Conservation (phyloP, 2,888 invertebrate species). For the Amblyteles armatorius region DNA sequence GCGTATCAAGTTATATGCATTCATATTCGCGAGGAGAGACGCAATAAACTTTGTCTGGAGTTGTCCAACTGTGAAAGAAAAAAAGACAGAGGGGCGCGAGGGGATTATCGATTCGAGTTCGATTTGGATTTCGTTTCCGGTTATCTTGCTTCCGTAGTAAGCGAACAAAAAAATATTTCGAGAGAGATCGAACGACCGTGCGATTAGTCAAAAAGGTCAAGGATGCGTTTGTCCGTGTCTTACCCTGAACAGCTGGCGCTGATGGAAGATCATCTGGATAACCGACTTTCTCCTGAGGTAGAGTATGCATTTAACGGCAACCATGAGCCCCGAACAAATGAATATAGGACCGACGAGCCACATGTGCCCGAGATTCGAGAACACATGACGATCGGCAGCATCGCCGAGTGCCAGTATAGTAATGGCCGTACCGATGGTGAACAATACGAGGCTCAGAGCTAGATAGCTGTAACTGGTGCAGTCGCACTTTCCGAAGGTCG, state of each 20-base stretch:
- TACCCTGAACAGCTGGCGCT: slow-evolving; percentile 88
- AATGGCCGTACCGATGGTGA: slow-evolving; percentile 88
- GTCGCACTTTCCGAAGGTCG: slow-evolving; percentile 88
- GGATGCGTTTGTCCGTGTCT: slow-evolving; percentile 75
- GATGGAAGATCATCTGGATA: slow-evolving; percentile 88
- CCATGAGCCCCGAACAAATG: slow-evolving; percentile 89
- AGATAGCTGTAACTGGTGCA: slow-evolving; percentile 89
- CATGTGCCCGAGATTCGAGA: slow-evolving; percentile 88
- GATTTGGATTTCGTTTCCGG: neutral
- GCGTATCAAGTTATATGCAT: neutral
- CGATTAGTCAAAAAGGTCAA: slow-evolving; percentile 29
- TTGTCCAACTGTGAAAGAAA: neutral
- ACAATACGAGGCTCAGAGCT: slow-evolving; percentile 87
- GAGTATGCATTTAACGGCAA: slow-evolving; percentile 89
- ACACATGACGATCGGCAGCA: slow-evolving; percentile 86
- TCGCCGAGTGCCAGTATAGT: slow-evolving; percentile 88
- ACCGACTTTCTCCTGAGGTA: slow-evolving; percentile 89
- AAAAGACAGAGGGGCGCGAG: neutral
- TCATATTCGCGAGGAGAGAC: neutral
- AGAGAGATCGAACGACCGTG: slow-evolving; percentile 12
- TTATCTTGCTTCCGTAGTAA: neutral
- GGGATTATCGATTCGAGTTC: neutral
- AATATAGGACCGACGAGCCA: slow-evolving; percentile 89
- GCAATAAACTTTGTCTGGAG: slow-evolving; percentile 16
- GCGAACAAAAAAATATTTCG: neutral